Evolutionary conservation across 2,797 vertebrate species (phyloP).

Genomic region (Florisuga fusca): DNA sequence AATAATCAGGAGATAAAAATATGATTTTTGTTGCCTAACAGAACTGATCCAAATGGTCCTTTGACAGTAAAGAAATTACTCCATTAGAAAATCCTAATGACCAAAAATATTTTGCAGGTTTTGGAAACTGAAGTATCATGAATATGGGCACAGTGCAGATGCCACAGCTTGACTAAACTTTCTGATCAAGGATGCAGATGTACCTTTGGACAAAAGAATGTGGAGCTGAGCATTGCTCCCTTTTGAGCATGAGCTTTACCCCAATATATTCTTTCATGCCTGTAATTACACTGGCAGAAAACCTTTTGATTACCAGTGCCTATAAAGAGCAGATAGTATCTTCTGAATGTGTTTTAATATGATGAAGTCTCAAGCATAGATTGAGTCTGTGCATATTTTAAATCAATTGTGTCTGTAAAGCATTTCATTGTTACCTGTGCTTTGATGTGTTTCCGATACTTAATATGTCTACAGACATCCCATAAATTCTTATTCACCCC

Average conservation of each 20-base stretch:
- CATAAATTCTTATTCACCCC: constrained; percentile 59
- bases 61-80: neutral
- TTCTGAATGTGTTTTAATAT: constrained; percentile 42
- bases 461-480: constrained; percentile 63
- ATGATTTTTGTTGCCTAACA: neutral
- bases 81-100: neutral
- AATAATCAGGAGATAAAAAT: neutral
- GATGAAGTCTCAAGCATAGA: neutral
- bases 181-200: neutral
- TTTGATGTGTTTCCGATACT: constrained; percentile 65
- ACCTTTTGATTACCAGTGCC: constrained; percentile 20
- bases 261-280: constrained; percentile 14
- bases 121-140: neutral
- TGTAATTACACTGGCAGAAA: constrained; percentile 21
- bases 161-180: neutral
- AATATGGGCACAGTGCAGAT: neutral
- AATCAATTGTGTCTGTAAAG: constrained; percentile 49
- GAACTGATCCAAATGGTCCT: neutral
- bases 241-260: neutral
- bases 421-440: constrained; percentile 46
- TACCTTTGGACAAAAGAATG: neutral
- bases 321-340: constrained; percentile 56
- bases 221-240: neutral
- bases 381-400: constrained; percentile 24
- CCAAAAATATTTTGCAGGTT: neutral